Evolutionary conservation across 1,140 invertebrate genomes (phyloP), one percentile per base, ranked within the genome.

Genomic region (Lethocerus indicus): DNA sequence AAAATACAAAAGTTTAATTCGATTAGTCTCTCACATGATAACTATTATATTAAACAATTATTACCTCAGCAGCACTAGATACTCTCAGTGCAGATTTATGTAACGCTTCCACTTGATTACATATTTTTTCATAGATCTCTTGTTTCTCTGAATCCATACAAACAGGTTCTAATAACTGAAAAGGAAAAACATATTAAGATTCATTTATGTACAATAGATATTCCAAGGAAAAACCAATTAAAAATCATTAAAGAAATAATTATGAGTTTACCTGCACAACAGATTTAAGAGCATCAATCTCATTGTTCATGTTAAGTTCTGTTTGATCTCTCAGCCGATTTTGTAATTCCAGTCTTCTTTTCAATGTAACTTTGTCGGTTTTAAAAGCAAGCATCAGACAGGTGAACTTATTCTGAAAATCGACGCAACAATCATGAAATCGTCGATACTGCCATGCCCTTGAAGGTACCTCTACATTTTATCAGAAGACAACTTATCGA

Each of bases 301-400:
- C 70, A 25, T 57, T 57, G n/a, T 66, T 60, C 37, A 71, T 62
- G 53, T 72, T 71, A 28, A 64, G 59, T 56, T 73, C 71, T 0
- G 69, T 66, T 23, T 69, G 59, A 57, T 73, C 70, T 39, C 71
- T 56, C n/a, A 71, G 64, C 26, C 69, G 60, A 42, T 66, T 63
- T 56, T 71, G 70, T 2, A 70, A 59, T 27, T 69, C 65, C 20
- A 68, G 52, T 42, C 71, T 56, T 47, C 66, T 60, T 1, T 61
- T 57, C 7, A 73, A 54, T 4, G 70, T 73, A 27, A 69, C 54
- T 45, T 66, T 65, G 57, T 73, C 71, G 40, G 70, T 72, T 52
- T 69, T 67, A 56, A 72, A 71, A n/a, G 70, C 70, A 42, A 73
- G 53, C 2, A 67, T 63, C 13, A 73, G 59, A 44, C 62, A 63